A percentile compares a stretch with the other conserved stretches of the same genome.
Conservation (phyloP, 92 coral and sea anemone species). For the Umimayanthus kanabou region DNA sequence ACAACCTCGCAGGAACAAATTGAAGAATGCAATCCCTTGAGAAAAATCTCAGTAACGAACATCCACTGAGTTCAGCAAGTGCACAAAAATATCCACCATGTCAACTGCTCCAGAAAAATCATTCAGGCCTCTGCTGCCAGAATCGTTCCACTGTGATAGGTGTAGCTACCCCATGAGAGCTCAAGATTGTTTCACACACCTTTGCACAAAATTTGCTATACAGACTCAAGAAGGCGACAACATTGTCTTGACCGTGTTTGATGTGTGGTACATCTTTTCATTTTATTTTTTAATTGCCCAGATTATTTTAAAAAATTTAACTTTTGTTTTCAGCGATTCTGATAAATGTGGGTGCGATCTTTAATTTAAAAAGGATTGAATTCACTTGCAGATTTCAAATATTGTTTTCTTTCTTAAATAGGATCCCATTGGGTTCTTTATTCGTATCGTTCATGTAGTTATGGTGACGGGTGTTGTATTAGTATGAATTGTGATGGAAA, state of each 20-base stretch:
- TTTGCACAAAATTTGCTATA: slow-evolving; percentile 22
- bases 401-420: no score
- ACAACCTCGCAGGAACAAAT: background rate
- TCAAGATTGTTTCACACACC: background rate
- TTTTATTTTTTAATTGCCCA: no score
- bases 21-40: background rate
- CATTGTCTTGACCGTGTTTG: background rate
- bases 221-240: background rate
- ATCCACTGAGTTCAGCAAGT: slow-evolving; percentile 46
- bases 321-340: no score
- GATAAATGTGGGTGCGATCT: no score
- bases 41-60: slow-evolving; percentile 4
- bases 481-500: no score
- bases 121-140: slow-evolving; percentile 30
- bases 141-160: slow-evolving; percentile 47
- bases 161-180: slow-evolving; percentile 30
- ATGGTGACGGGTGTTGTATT: no score
- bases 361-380: no score
- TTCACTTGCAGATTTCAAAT: no score
- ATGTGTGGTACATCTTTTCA: no score
- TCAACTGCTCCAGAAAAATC: slow-evolving; percentile 42
- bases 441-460: no score
- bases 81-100: slow-evolving; percentile 23
- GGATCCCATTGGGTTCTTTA: no score
- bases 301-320: no score